Evolutionary conservation across 2,113 vertebrate genomes (phyloP).

Genomic region (Oreochromis aureus): DNA sequence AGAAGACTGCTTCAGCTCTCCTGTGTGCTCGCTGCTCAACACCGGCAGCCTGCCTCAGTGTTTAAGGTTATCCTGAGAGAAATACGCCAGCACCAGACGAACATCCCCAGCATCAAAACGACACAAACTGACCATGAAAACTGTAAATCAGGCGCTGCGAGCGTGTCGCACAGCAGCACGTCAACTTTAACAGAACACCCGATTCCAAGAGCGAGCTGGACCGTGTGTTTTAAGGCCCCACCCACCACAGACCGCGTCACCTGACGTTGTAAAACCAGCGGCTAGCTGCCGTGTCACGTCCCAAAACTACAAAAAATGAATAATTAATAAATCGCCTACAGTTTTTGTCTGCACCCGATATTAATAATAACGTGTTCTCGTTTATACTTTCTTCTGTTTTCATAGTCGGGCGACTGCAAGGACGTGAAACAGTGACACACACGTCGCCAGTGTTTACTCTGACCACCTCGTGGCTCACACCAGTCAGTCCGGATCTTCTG

Average conservation of each 20-base stretch:
- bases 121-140: neutral
- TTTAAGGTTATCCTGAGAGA: neutral
- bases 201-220: neutral
- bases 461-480: neutral
- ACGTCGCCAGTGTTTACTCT: neutral
- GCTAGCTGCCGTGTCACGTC: accelerated
- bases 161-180: neutral
- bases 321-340: neutral
- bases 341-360: neutral
- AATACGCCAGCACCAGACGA: neutral
- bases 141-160: neutral
- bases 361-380: neutral
- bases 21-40: neutral
- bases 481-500: neutral
- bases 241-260: neutral
- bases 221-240: neutral
- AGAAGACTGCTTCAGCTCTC: neutral
- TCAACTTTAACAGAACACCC: neutral
- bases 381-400: neutral
- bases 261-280: neutral
- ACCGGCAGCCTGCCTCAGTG: neutral
- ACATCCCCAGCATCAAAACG: neutral
- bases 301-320: neutral
- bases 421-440: accelerated
- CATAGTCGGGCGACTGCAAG: neutral